Evolutionary conservation across 37 sponge, comb jelly and placozoan genomes (phyloP).

Genomic region (Geodia barretti): DNA sequence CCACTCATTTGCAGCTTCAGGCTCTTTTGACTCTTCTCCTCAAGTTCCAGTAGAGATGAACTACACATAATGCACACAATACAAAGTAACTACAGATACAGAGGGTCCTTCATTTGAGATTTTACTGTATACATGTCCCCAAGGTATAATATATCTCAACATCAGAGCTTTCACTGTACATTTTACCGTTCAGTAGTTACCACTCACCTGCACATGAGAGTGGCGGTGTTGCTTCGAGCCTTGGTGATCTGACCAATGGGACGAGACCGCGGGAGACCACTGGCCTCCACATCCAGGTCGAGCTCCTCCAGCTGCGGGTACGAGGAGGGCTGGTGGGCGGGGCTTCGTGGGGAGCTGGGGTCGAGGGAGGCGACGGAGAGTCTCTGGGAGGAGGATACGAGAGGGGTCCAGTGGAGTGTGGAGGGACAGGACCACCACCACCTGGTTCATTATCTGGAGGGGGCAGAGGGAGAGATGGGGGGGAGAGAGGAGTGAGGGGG

Average conservation of each 20-base stretch:
- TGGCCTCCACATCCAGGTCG: conserved; percentile 23
- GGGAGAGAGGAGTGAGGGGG: neutral
- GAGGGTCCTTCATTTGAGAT: too few species aligned
- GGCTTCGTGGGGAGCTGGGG: neutral
- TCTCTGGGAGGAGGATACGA: neutral
- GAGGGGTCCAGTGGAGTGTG: neutral
- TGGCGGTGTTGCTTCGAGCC: neutral
- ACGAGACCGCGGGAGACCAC: neutral
- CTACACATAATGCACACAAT: conserved; percentile 3
- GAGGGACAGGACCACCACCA: neutral
- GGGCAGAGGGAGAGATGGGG: neutral
- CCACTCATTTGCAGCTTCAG: neutral
- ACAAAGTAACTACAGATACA: too few species aligned
- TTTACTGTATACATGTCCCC: too few species aligned
- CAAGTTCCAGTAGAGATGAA: conserved; percentile 21
- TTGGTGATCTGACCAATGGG: conserved; percentile 28
- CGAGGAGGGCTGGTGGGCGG: neutral
- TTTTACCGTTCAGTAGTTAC: too few species aligned
- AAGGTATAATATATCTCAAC: too few species aligned
- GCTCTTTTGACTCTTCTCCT: conserved; percentile 1
- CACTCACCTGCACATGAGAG: neutral
- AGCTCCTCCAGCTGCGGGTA: conserved; percentile 31
- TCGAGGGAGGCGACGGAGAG: neutral
- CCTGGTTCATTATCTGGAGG: neutral
- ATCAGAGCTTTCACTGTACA: too few species aligned